Conservation (phyloP, 2,888 invertebrate species). For the Pinctada fucata region DNA sequence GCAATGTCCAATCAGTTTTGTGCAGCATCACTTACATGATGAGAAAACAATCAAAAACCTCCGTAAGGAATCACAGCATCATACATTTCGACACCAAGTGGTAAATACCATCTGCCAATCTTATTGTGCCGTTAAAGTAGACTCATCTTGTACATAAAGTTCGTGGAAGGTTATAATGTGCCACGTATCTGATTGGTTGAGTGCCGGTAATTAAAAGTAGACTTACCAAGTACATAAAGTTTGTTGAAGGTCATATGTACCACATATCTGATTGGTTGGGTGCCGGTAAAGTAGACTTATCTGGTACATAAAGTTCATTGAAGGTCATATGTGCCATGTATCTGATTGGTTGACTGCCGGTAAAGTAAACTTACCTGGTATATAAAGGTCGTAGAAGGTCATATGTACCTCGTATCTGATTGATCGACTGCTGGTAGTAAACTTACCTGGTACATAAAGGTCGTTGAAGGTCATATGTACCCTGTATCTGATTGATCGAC, state of each 20-base stretch:
- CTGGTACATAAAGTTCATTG: constrained; percentile 62
- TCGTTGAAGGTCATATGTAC: constrained; percentile 89
- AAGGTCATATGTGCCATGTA: neutral
- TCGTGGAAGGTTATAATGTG: too few species aligned
- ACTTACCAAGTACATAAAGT: constrained; percentile 78
- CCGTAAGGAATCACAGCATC: too few species aligned
- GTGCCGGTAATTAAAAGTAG: too few species aligned
- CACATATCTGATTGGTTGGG: constrained; percentile 94
- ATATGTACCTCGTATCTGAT: neutral
- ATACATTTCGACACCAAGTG: too few species aligned
- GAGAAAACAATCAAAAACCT: too few species aligned
- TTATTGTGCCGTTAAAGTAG: too few species aligned
- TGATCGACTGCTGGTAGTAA: constrained; percentile 78
- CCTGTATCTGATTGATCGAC: constrained; percentile 94
- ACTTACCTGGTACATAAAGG: constrained; percentile 78
- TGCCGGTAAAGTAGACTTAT: constrained; percentile 91
- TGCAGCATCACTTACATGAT: too few species aligned
- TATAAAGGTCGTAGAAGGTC: constrained; percentile 39
- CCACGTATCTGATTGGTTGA: neutral
- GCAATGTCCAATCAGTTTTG: too few species aligned
- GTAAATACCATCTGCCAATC: too few species aligned
- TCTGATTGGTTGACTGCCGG: constrained; percentile 79
- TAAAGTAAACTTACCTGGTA: constrained; percentile 74
- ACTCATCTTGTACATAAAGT: constrained; percentile 78
- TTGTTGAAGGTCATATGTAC: constrained; percentile 89